phyloP scores from a whole-genome alignment of 2,113 vertebrate genomes.

The Melanotaenia duboulayi region DNA sequence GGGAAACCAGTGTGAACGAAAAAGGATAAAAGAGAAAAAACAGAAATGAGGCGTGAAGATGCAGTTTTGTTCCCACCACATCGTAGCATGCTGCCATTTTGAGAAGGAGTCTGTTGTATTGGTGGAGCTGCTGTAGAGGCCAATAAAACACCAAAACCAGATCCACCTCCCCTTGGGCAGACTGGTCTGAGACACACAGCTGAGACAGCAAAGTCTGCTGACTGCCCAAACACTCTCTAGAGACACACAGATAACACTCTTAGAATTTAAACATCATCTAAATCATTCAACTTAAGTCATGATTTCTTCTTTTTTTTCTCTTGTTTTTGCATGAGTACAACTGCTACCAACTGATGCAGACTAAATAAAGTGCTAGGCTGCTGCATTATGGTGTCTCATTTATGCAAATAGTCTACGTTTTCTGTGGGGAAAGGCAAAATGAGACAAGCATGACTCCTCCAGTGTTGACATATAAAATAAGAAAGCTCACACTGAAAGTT shows the following conservation, averaged over 20 bases:
- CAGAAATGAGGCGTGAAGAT: neutral
- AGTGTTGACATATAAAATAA: constrained; percentile 1
- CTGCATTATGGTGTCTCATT: neutral
- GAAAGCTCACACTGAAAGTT: constrained; percentile 89
- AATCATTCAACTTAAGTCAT: neutral
- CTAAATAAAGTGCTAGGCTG: neutral
- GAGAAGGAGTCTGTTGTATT: constrained; percentile 89
- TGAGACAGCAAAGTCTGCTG: constrained; percentile 84
- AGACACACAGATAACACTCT: neutral
- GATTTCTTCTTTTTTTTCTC: too few species aligned
- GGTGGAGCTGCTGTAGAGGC: constrained; percentile 90
- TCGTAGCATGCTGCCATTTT: constrained; percentile 94
- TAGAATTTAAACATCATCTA: neutral
- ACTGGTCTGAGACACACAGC: constrained; percentile 81
- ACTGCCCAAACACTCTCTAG: constrained; percentile 89
- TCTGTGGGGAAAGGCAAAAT: neutral
- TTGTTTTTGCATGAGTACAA: neutral
- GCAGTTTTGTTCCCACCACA: constrained; percentile 85
- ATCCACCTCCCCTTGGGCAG: constrained; percentile 79
- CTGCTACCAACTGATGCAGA: neutral
- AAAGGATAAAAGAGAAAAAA: neutral
- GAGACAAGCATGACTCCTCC: neutral
- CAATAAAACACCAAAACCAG: constrained; percentile 89
- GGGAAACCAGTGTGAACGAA: neutral
- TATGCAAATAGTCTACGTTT: neutral